Conservation (phyloP, 2,113 vertebrate species). For the Triplophysa dalaica region DNA sequence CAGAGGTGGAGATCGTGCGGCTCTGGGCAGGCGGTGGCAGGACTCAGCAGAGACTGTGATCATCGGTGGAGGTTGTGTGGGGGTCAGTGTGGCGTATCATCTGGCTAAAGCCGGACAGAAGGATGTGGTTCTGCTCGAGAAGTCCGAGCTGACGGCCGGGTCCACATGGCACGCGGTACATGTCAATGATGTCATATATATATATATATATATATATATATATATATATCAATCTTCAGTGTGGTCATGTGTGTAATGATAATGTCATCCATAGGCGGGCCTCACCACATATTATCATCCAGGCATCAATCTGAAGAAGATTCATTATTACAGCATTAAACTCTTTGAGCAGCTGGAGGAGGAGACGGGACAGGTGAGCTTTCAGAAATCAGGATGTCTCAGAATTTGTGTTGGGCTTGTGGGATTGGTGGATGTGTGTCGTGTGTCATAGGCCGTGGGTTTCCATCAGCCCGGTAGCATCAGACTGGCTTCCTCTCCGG, state of each 20-base stretch:
- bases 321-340: slow-evolving; percentile 93
- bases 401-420: no score
- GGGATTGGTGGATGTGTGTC: no score
- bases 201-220: no score
- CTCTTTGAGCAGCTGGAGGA: slow-evolving; percentile 91
- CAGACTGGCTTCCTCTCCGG: slow-evolving; percentile 85
- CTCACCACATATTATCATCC: slow-evolving; percentile 97
- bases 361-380: slow-evolving; percentile 91
- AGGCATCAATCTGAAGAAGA: slow-evolving; percentile 96
- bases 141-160: slow-evolving; percentile 94
- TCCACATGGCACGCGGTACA: slow-evolving; percentile 98
- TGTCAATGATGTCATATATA: no score
- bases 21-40: slow-evolving; percentile 78
- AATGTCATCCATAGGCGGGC: slow-evolving; percentile 80
- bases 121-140: slow-evolving; percentile 92
- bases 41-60: slow-evolving; percentile 89
- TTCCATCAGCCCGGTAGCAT: slow-evolving; percentile 96
- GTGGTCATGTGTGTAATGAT: neutral
- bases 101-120: slow-evolving; percentile 92
- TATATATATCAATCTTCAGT: no score
- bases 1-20: slow-evolving; percentile 56
- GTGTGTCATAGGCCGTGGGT: slow-evolving; percentile 80
- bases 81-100: slow-evolving; percentile 92
- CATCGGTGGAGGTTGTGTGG: slow-evolving; percentile 92
- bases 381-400: neutral